Conservation (phyloP, 2,888 invertebrate species). For the Oscheius onirici region DNA sequence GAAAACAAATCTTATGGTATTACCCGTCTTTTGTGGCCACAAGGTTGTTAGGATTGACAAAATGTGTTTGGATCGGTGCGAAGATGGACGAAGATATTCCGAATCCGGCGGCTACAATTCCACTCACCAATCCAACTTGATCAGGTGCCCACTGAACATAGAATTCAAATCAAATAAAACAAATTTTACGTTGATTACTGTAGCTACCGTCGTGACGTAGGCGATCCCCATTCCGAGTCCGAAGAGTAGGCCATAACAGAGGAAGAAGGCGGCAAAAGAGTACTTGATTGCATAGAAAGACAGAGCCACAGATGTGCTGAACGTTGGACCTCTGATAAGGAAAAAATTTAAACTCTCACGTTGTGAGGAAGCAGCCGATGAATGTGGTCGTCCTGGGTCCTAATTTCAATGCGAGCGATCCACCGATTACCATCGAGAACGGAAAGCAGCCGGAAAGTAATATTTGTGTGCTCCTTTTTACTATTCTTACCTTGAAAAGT, state of each 20-base stretch:
- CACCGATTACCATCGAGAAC: slow-evolving; percentile 71
- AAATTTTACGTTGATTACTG: slow-evolving; percentile 64
- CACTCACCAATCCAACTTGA: slow-evolving; percentile 67
- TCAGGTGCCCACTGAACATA: slow-evolving; percentile 70
- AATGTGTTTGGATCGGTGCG: slow-evolving; percentile 68
- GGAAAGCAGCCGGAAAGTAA: slow-evolving; percentile 65
- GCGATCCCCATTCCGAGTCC: slow-evolving; percentile 70
- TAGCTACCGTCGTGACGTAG: slow-evolving; percentile 68
- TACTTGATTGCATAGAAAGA: slow-evolving; percentile 63
- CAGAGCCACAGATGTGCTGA: slow-evolving; percentile 63
- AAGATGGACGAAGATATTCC: slow-evolving; percentile 69
- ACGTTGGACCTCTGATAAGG: slow-evolving; percentile 21
- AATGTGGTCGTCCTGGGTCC: slow-evolving; percentile 64
- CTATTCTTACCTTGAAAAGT: slow-evolving; percentile 68
- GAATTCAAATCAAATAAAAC: background rate
- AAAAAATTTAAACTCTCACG: slow-evolving; percentile 43
- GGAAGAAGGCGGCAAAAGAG: slow-evolving; percentile 61
- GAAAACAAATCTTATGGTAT: slow-evolving; percentile 5
- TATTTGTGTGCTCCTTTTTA: too few relatives aligned
- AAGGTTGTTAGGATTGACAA: slow-evolving; percentile 66
- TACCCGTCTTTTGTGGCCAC: slow-evolving; percentile 66
- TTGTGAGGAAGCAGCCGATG: slow-evolving; percentile 64
- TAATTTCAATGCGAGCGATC: slow-evolving; percentile 52
- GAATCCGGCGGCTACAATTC: slow-evolving; percentile 70
- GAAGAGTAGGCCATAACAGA: slow-evolving; percentile 68